phyloP scores from a whole-genome alignment of 2,888 invertebrate species.

The Eudasyphora cyanicolor region DNA sequence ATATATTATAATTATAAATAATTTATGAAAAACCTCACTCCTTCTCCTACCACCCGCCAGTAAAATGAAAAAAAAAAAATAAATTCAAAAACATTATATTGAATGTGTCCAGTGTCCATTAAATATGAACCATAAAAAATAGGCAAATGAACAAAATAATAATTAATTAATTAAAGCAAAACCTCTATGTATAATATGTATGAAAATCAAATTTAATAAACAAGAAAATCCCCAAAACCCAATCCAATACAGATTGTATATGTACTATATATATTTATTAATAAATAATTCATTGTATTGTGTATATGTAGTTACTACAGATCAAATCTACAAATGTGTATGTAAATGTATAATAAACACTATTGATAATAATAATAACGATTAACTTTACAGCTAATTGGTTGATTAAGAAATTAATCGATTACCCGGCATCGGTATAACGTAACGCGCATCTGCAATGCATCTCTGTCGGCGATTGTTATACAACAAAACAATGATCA shows the following conservation, averaged over 20 bases:
- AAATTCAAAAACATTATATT: too few species aligned
- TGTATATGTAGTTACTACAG: constrained; percentile 52
- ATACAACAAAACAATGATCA: neutral
- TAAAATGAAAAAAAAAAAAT: too few species aligned
- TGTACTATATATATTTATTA: constrained; percentile 18
- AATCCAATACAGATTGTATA: neutral
- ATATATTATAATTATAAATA: neutral
- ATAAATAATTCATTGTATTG: constrained; percentile 8
- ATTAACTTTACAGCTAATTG: too few species aligned
- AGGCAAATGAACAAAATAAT: neutral
- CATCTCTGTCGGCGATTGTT: neutral
- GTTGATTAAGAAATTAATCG: too few species aligned
- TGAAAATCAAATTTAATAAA: constrained; percentile 32
- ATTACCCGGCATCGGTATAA: neutral
- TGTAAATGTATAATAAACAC: constrained; percentile 17
- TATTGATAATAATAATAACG: neutral
- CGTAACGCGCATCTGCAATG: constrained; percentile 1
- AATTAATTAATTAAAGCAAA: neutral
- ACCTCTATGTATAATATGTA: constrained; percentile 20
- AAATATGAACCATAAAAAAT: neutral
- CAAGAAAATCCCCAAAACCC: neutral
- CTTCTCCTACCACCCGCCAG: neutral
- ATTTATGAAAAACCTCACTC: neutral
- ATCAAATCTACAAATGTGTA: constrained; percentile 40
- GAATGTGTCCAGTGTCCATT: neutral